Percentiles rank a stretch among this genome's conserved stretches.
Conservation (phyloP, 2,797 vertebrate species). For the Eulemur albifrons region DNA sequence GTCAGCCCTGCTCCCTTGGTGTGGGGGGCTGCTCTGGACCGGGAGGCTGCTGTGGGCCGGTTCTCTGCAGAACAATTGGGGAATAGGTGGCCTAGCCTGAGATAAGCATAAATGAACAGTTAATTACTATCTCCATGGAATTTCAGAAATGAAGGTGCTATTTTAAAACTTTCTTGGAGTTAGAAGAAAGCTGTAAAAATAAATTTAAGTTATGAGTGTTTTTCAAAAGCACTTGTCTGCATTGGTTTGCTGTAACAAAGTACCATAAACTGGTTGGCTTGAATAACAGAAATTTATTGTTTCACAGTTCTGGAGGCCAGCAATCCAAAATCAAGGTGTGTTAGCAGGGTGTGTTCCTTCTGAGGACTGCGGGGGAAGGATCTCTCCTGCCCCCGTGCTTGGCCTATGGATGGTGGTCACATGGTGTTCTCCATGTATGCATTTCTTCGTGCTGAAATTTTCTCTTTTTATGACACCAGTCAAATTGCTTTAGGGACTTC, state of each 20-base stretch:
- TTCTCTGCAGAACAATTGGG: not conserved
- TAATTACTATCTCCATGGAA: conserved; percentile 53
- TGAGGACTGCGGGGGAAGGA: not conserved
- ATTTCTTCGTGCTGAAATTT: not conserved
- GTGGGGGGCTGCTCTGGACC: not conserved
- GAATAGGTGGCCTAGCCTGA: not conserved
- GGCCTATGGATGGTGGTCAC: not conserved
- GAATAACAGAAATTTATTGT: not conserved
- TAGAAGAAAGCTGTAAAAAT: conserved; percentile 48
- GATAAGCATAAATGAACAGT: not conserved
- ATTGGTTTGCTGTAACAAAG: not conserved
- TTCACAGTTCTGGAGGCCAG: not conserved
- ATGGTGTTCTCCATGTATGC: not conserved
- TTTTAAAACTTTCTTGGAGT: conserved; percentile 56
- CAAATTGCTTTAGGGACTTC: not conserved
- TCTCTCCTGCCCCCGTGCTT: not conserved
- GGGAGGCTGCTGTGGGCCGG: not conserved
- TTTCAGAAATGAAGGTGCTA: conserved; percentile 52
- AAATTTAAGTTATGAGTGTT: conserved; percentile 32
- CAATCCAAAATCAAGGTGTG: not conserved
- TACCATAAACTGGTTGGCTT: not conserved
- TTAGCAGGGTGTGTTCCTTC: not conserved
- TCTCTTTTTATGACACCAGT: not conserved
- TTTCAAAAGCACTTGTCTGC: not conserved
- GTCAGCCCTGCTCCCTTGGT: not conserved